phyloP scores from a whole-genome alignment of 2,888 invertebrate species.

The Tachina lurida region DNA sequence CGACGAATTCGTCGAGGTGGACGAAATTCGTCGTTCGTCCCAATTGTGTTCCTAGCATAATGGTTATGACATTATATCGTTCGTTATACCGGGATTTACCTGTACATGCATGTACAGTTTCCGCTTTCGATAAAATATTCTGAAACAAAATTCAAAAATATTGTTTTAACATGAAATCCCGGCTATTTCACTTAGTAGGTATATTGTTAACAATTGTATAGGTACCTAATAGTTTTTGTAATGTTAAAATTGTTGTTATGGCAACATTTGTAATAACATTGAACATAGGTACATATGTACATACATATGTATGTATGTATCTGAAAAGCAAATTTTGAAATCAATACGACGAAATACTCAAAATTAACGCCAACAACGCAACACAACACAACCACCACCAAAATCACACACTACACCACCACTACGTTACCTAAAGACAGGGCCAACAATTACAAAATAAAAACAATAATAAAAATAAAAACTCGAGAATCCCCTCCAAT shows the following conservation, averaged over 20 bases:
- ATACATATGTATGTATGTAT: not conserved
- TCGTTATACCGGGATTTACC: too few relatives aligned
- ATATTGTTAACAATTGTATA: constrained; percentile 4
- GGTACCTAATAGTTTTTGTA: not conserved
- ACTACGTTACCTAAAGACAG: constrained; percentile 38
- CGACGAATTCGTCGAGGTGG: too few relatives aligned
- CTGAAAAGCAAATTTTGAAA: constrained; percentile 66
- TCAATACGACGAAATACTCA: constrained; percentile 69
- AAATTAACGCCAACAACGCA: constrained; percentile 40
- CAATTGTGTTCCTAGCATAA: too few relatives aligned
- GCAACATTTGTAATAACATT: constrained; percentile 71
- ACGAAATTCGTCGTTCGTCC: too few relatives aligned
- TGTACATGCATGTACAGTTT: not conserved
- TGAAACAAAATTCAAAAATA: not conserved
- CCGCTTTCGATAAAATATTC: not conserved
- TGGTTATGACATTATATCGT: too few relatives aligned
- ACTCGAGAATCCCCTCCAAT: constrained; percentile 34
- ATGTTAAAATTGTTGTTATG: constrained; percentile 52
- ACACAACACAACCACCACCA: constrained; percentile 35
- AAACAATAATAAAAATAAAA: not conserved
- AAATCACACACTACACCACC: constrained; percentile 12
- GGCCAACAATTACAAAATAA: constrained; percentile 67
- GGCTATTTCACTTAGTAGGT: not conserved
- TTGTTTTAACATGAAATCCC: not conserved
- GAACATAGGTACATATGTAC: constrained; percentile 56